Conservation (phyloP, 2,888 invertebrate genomes). For the Hyposoter dolosus region DNA sequence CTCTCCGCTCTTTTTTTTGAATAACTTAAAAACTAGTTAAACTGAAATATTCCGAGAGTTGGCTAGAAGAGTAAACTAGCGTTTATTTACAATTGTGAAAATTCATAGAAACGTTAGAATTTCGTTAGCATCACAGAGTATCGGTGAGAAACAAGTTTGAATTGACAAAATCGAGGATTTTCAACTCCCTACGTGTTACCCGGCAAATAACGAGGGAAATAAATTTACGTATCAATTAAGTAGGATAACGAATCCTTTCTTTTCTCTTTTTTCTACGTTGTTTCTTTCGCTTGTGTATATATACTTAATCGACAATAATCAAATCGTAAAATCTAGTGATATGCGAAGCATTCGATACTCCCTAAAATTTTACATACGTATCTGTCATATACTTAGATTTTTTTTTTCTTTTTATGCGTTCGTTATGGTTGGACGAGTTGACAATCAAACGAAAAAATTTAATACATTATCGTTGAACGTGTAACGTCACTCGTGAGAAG, state of each 20-base stretch:
- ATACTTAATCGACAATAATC: constrained; percentile 12
- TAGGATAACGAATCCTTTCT: constrained; percentile 28
- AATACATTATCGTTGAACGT: constrained; percentile 13
- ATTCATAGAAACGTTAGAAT: constrained; percentile 61
- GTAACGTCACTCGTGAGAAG: constrained; percentile 10
- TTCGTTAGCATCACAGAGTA: constrained; percentile 65
- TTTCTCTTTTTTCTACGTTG: neutral
- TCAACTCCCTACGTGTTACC: constrained; percentile 14
- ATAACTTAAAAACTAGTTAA: constrained; percentile 38
- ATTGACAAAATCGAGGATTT: constrained; percentile 52
- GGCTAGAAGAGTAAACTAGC: constrained; percentile 22
- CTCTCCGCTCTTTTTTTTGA: neutral
- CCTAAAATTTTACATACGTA: constrained; percentile 39
- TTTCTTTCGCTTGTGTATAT: neutral
- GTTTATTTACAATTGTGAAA: constrained; percentile 54
- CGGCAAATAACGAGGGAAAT: constrained; percentile 39
- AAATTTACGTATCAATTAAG: constrained; percentile 17
- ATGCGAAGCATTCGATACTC: constrained; percentile 69
- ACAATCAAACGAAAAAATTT: neutral
- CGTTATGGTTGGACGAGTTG: constrained; percentile 1
- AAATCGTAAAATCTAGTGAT: constrained; percentile 63
- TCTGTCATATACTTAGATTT: neutral
- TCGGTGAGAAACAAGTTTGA: constrained; percentile 56
- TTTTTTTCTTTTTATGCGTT: neutral
- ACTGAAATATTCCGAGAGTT: constrained; percentile 36